A percentile compares a stretch with the other conserved stretches of the same genome.
Evolutionary conservation across 2,888 invertebrate species (phyloP).

Genomic region (Cartodere bifasciata): DNA sequence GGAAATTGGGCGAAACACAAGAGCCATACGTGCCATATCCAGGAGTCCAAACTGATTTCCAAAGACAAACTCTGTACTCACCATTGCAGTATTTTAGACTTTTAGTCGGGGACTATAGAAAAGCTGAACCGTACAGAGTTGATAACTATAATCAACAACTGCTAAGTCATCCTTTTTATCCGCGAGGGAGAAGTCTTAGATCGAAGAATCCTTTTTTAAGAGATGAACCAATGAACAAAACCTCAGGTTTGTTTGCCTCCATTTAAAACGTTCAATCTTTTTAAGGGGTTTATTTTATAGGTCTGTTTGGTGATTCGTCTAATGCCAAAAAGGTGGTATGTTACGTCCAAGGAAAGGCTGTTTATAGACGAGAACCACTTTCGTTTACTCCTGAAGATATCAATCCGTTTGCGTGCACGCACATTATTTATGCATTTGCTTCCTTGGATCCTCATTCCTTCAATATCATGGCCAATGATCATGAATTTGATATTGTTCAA

Average conservation of each 20-base stretch:
- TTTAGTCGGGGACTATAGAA: slow-evolving; percentile 18
- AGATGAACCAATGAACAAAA: slow-evolving; percentile 1
- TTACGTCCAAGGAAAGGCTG: slow-evolving; percentile 54
- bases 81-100: slow-evolving; percentile 22
- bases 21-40: too few species aligned
- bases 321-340: slow-evolving; percentile 44
- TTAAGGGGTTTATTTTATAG: not conserved
- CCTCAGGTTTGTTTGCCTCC: not conserved
- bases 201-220: slow-evolving; percentile 14
- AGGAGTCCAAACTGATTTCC: too few species aligned
- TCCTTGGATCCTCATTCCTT: slow-evolving; percentile 53
- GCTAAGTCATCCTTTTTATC: slow-evolving; percentile 17
- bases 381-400: slow-evolving; percentile 51
- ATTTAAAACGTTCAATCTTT: not conserved
- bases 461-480: slow-evolving; percentile 49
- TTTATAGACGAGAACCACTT: slow-evolving; percentile 53
- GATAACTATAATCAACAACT: slow-evolving; percentile 26
- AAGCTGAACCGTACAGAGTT: slow-evolving; percentile 22
- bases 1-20: too few species aligned
- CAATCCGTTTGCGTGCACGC: slow-evolving; percentile 56
- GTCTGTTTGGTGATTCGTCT: slow-evolving; percentile 3
- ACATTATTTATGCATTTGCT: slow-evolving; percentile 61
- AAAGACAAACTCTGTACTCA: slow-evolving; percentile 17
- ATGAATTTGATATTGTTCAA: slow-evolving; percentile 58
- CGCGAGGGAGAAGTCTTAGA: slow-evolving; percentile 17